These are phyloP conservation scores for Caretta caretta DNA, from an alignment of 2,113 vertebrate genomes.

Conservation along the genomic window DNA sequence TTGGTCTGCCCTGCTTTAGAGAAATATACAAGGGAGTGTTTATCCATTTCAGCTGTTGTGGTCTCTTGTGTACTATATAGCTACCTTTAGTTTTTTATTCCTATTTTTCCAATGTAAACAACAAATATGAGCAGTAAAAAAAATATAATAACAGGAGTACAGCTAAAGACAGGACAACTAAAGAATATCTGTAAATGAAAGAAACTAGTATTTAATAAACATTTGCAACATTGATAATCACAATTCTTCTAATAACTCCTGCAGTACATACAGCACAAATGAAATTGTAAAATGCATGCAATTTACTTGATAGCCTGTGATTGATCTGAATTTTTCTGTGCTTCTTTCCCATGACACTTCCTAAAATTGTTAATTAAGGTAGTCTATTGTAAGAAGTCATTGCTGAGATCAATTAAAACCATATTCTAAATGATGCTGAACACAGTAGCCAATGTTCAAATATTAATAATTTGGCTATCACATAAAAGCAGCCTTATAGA, in stretches of 20 bases:
- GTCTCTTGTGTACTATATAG: background rate
- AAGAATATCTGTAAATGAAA: background rate
- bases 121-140: background rate
- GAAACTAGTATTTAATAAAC: background rate
- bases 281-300: background rate
- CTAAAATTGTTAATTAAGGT: constrained; percentile 5
- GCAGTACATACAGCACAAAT: background rate
- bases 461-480: constrained; percentile 41
- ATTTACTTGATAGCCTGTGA: background rate
- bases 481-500: constrained; percentile 8
- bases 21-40: background rate
- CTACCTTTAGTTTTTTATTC: background rate
- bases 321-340: background rate
- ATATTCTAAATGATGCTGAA: background rate
- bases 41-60: background rate
- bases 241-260: background rate
- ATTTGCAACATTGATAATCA: background rate
- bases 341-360: background rate
- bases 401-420: background rate
- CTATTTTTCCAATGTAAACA: background rate
- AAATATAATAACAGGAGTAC: background rate
- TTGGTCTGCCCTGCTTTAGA: background rate
- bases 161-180: background rate
- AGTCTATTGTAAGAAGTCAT: background rate
- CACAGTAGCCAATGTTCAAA: background rate